Conservation (phyloP, 1,140 invertebrate species). For the honey bee (Apis mellifera) region DNA sequence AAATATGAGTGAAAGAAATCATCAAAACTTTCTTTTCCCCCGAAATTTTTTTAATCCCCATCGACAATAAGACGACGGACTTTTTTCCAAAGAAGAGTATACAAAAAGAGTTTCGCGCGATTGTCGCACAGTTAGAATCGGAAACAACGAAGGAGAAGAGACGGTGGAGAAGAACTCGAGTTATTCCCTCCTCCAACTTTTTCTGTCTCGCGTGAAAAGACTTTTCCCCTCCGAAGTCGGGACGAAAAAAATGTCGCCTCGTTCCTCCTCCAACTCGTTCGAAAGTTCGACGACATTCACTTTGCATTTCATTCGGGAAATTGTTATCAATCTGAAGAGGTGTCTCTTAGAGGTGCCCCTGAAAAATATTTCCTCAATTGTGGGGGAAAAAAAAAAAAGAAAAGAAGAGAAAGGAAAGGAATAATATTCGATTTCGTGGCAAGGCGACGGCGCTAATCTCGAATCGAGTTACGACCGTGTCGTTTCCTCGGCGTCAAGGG, state of each 20-base stretch:
- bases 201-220: background rate
- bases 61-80: background rate
- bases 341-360: slow-evolving; percentile 34
- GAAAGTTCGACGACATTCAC: slow-evolving; percentile 30
- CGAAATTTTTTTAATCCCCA: slow-evolving; percentile 1
- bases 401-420: background rate
- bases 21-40: background rate
- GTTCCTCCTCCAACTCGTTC: slow-evolving; percentile 41
- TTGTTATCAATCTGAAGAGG: slow-evolving; percentile 57
- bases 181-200: slow-evolving; percentile 20
- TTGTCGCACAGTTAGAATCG: background rate
- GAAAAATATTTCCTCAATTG: slow-evolving; percentile 30
- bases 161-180: slow-evolving; percentile 18
- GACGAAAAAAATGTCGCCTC: slow-evolving; percentile 7
- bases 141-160: slow-evolving; percentile 17
- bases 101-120: background rate
- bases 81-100: background rate
- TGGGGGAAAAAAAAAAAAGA: no score
- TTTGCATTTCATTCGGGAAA: slow-evolving; percentile 56
- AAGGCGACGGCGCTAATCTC: slow-evolving; percentile 31
- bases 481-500: background rate
- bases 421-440: slow-evolving; percentile 19
- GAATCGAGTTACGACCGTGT: background rate
- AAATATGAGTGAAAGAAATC: no score
- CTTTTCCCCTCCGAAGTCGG: background rate